Conservation (phyloP, 2,888 invertebrate genomes). For the Graphium colonna region DNA sequence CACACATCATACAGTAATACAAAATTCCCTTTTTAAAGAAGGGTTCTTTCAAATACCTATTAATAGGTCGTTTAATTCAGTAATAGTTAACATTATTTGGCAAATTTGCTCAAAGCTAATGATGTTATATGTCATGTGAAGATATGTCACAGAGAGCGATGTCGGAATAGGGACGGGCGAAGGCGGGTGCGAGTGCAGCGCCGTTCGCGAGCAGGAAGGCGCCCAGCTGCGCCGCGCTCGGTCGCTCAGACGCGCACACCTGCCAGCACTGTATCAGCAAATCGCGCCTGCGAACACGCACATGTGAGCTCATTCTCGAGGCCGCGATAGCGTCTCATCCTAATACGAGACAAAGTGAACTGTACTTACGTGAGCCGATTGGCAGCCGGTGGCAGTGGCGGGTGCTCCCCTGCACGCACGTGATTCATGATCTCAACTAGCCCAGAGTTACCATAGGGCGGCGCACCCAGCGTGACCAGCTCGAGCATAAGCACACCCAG, state of each 20-base stretch:
- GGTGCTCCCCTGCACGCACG: slow-evolving; percentile 83
- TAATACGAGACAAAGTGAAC: background rate
- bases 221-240: slow-evolving; percentile 86
- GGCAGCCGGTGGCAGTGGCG: slow-evolving; percentile 82
- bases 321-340: background rate
- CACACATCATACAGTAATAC: too few species aligned
- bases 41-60: background rate
- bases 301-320: background rate
- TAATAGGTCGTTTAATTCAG: background rate
- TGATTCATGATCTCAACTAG: slow-evolving; percentile 82
- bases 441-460: slow-evolving; percentile 89
- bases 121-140: too few species aligned
- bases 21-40: too few species aligned
- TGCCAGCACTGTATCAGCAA: slow-evolving; percentile 89
- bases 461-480: slow-evolving; percentile 92
- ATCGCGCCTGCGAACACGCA: slow-evolving; percentile 53
- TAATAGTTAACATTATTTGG: too few species aligned
- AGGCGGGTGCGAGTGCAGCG: slow-evolving; percentile 48
- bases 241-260: slow-evolving; percentile 82
- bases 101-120: too few species aligned
- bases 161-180: slow-evolving; percentile 29
- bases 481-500: slow-evolving; percentile 91
- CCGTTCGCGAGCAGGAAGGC: slow-evolving; percentile 87
- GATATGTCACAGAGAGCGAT: background rate
- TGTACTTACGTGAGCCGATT: slow-evolving; percentile 41